Conservation (phyloP, 2,888 invertebrate genomes). For the Conchocele bisecta region DNA sequence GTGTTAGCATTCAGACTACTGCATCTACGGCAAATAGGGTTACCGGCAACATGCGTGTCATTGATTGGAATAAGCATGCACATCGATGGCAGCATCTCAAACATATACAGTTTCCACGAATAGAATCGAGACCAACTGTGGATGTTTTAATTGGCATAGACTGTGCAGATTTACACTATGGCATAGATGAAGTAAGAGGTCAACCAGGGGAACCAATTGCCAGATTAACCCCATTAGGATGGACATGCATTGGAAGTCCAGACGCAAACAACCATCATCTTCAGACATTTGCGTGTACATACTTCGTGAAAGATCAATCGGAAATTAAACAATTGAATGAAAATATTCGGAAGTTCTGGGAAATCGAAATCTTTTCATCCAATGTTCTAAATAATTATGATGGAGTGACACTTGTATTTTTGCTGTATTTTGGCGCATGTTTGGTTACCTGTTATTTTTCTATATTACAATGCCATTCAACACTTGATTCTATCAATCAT, state of each 20-base stretch:
- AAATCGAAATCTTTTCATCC: conserved; percentile 8
- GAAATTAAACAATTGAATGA: not conserved
- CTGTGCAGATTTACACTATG: conserved; percentile 3
- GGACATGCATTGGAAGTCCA: conserved; percentile 14
- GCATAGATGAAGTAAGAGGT: not conserved
- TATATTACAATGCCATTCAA: too few relatives aligned
- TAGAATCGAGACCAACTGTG: not conserved
- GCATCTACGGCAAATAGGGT: conserved; percentile 16
- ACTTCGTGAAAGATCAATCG: not conserved
- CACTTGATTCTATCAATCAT: too few relatives aligned
- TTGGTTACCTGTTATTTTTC: too few relatives aligned
- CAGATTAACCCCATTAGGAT: conserved; percentile 9
- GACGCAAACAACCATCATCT: not conserved
- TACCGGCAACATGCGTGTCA: conserved; percentile 2
- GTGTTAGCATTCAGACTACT: not conserved
- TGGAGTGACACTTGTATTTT: too few relatives aligned
- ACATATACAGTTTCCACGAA: conserved; percentile 13
- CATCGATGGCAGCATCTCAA: conserved; percentile 4
- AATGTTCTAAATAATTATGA: too few relatives aligned
- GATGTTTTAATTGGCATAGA: conserved; percentile 17
- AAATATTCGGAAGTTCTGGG: conserved; percentile 23
- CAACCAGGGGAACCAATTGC: conserved; percentile 4
- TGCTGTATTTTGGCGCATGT: too few relatives aligned
- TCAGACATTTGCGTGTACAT: not conserved
- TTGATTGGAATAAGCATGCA: not conserved